Evolutionary conservation across 1,140 invertebrate genomes (phyloP), one percentile per base, ranked within the genome.

Genomic region (Drosophila suzukii): DNA sequence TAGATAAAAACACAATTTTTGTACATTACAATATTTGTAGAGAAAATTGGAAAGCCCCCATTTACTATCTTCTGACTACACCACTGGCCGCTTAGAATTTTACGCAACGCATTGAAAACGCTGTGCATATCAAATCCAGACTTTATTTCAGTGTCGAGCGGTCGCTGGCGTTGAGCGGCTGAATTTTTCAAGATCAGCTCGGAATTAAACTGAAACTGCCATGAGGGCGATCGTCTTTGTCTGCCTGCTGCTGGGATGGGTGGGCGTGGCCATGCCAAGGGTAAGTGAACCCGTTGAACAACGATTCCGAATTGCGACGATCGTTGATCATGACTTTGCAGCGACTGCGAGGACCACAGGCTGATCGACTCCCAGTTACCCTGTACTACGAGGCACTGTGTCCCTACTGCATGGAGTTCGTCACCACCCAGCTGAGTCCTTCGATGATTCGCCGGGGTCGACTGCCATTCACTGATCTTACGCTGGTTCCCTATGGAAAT

Each of bases 321-420:
- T 49, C 10, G 36, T 27, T 15, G 27, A 38, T 13, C 15, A 11
- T 27, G 41, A 39, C 43, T 46, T 66, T 51, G 51, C 61, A 85
- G 82, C 58, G 36, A 51, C 43, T 66, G 24, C 46, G 51, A n/a
- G 34, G 17, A 13, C 10, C 46, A 0, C 27, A 39, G 4, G 46
- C 15, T 6, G 27, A 67, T 6, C 71, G 54, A 39, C 73, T 88
- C 7, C 27, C 79, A 1, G 58, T 92, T n/a, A 61, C 80, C 12
- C 51, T 92, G 6, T 92, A 91, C 59, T 92, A 92, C 63, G 91
- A 92, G 27, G 44, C 91, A 0, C 54, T 92, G 12, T 92, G 91
- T 61, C 81, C 81, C 0, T 91, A 91, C 62, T 91, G 90, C 57
- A 91, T 75, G 62, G 15, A 51, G 5, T 92, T 92, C 55, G 60